Base-by-base conservation (phyloP, 2,113 vertebrate species). In the Pipra filicauda region DNA sequence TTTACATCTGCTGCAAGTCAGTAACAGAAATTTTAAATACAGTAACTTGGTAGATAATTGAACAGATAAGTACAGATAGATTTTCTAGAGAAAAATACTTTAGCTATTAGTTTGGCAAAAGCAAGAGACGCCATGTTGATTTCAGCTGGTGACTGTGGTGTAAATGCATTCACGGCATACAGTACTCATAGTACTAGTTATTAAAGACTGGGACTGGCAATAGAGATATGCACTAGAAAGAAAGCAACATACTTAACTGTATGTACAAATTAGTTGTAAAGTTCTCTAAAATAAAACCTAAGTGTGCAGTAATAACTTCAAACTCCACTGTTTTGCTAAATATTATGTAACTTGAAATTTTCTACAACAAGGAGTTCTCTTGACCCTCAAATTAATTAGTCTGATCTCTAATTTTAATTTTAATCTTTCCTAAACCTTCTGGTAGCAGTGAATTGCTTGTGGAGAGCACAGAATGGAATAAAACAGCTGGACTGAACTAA, bases 331-430 rank as follows among this genome's bases (percentile, higher is more conserved):
- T 62, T 96, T 91, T 73, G 58, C 48, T 91, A 11, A 5, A 58
- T 4, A 15, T 77, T 44, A 80, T 43, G 13, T 22, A 82, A 88
- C 54, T 84, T 61, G 43, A 76, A 72, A 39, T 75, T 93, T 93
- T 93, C 55, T 72, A 61, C 31, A 61, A 95, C 23, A 77, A 65
- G 85, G 37, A 90, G 65, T 78, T 74, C 27, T 85, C 31, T 75
- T 48, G 27, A 58, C 78, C 35, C 81, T 93, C 44, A 87, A 94
- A 94, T 96, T 82, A 94, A 95, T 54, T 94, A 81, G n/a, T 78
- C 31, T 81, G 83, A 48, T 94, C 83, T 78, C 62, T 86, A 66
- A 70, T 87, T 72, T 97, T 83, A 61, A 70, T 96, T 92, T 94
- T 51, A 84, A 79, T 96, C 71, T 62, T 85, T 91, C 59, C 58